Base-by-base conservation (phyloP, 1,140 invertebrate genomes). In the Bombus breviceps region DNA sequence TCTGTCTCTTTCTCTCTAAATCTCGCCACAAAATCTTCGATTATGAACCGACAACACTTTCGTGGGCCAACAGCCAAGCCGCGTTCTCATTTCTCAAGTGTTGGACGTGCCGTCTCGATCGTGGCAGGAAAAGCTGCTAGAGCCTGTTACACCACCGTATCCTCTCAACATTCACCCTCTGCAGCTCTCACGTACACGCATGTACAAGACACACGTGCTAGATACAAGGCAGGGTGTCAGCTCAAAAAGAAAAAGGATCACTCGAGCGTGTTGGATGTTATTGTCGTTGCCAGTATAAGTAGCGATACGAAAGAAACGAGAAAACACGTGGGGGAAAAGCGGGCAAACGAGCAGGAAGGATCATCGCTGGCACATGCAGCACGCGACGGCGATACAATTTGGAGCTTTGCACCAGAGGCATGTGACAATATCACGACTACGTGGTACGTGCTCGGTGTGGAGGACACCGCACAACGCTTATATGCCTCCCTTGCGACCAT, bases 321-420 rank as follows among this genome's bases (percentile, higher is more conserved):
- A 57, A 57, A 76, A 39, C 57, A 66, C 39, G 22, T 6, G 39
- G 22, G 10, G 47, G 3, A n/a, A 74, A 68, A 69, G 57, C 15
- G 68, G 34, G 37, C 59, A 78, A 77, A 87, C 66, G 69, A 77
- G 80, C 43, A 68, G n/a, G 62, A 57, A 64, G 62, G 39, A 72
- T 57, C 79, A 78, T 87, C 85, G 78, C 74, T 77, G 77, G 83
- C 81, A 83, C 83, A 92, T 89, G 87, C 88, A 91, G 81, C 86
- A 86, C 87, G 83, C 91, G 91, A 92, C 91, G 88, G 92, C 90
- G 91, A 93, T 92, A 93, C 92, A 94, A 94, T 94, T 94, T 94
- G 92, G 90, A 93, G 92, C 91, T 89, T 89, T 88, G 86, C 86
- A 88, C 90, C 91, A 89, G 90, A 92, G 92, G 92, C 92, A 92